Evolutionary conservation across 2,888 invertebrate species (phyloP), one percentile per base, ranked within the genome.

Genomic region (Ormyrus rosae): DNA sequence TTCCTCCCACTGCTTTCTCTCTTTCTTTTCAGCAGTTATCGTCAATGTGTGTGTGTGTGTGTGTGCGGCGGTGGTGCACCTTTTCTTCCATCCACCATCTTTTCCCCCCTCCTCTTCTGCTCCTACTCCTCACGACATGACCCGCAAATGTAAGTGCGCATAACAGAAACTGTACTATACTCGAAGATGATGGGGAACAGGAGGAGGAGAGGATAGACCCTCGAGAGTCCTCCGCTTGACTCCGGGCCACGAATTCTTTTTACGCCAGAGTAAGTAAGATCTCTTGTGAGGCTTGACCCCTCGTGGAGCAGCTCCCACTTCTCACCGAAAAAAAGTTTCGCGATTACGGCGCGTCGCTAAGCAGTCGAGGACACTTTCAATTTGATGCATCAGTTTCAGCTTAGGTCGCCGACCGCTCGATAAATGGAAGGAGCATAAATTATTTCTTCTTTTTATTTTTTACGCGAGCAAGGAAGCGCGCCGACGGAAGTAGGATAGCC

Each of bases 61-160:
- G 19, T 19, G 19, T 19, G 19, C 19, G 19, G 1, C 19, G 19
- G 2, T 19, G 19, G 19, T 60, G 69, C 72, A 69, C 72, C 75
- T 80, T 71, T 76, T 83, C 68, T 60, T 73, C 48, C 79, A n/a
- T 76, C 61, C 55, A 53, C 65, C 65, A 71, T 71, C 70, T 71
- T 63, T 70, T 13, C 10, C 64, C 11, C 34, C 53, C 63, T 63
- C 19, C 58, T 19, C 56, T 51, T 19, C 19, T 19, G 19, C 19
- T 19, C 19, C 19, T 19, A 19, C 19, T 56, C 9, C 55, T 70
- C 19, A 74, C 63, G 68, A 68, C 69, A 60, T 55, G 58, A 55
- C 55, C 64, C 56, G 50, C 56, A 69, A 70, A 74, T 75, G 70
- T 75, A 75, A 80, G 74, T 70, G 74, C 60, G 61, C 72, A 68